phyloP scores from a whole-genome alignment of 2,797 vertebrate genomes.

The Meriones psammophilus region DNA sequence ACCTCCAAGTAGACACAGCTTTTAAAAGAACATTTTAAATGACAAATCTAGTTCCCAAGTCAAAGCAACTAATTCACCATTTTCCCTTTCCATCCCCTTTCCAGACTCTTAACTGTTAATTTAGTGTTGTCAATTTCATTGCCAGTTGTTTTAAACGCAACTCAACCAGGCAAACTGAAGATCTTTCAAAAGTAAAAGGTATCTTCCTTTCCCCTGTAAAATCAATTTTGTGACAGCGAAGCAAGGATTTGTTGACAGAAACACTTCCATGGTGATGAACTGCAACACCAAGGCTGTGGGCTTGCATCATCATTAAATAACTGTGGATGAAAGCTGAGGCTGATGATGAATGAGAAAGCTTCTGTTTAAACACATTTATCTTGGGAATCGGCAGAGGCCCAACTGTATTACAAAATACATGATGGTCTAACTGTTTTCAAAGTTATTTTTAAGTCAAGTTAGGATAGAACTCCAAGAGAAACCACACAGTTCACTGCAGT shows the following conservation, averaged over 20 bases:
- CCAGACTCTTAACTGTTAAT: slow-evolving; percentile 58
- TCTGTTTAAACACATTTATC: slow-evolving; percentile 81
- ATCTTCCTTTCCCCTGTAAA: slow-evolving; percentile 74
- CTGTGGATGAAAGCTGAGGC: slow-evolving; percentile 75
- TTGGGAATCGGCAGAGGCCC: slow-evolving; percentile 69
- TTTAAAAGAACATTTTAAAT: slow-evolving; percentile 65
- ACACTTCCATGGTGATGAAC: slow-evolving; percentile 83
- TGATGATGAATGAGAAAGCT: slow-evolving; percentile 80
- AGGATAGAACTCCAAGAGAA: slow-evolving; percentile 62
- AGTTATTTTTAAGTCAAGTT: slow-evolving; percentile 72
- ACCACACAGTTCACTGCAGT: slow-evolving; percentile 24
- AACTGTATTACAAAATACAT: slow-evolving; percentile 80
- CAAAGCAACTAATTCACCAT: slow-evolving; percentile 31
- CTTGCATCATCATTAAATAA: slow-evolving; percentile 76
- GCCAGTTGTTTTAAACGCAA: slow-evolving; percentile 66
- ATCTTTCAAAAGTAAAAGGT: slow-evolving; percentile 73
- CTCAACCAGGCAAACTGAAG: slow-evolving; percentile 57
- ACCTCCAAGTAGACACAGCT: slow-evolving; percentile 13
- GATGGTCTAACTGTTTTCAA: slow-evolving; percentile 72
- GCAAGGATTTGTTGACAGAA: slow-evolving; percentile 82
- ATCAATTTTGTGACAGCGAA: slow-evolving; percentile 77
- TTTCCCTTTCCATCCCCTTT: slow-evolving; percentile 47
- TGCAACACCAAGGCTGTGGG: slow-evolving; percentile 51
- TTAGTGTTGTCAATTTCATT: slow-evolving; percentile 59
- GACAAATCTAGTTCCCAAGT: slow-evolving; percentile 44